Evolutionary conservation across 2,113 vertebrate genomes (phyloP).

Genomic region (Coryphaenoides rupestris): DNA sequence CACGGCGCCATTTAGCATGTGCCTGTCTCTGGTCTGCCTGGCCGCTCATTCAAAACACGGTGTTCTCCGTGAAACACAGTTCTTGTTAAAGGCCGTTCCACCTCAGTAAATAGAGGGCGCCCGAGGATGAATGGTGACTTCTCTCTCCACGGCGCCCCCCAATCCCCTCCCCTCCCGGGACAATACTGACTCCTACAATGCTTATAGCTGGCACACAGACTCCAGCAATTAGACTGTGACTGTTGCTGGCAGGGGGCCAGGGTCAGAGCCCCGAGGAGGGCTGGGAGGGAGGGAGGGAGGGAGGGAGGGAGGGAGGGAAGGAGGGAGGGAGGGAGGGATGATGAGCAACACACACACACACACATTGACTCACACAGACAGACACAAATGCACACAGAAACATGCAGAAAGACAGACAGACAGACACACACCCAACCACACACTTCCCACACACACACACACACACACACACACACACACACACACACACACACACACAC

Average conservation of each 20-base stretch:
- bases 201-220: conserved; percentile 69
- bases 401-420: too few species aligned
- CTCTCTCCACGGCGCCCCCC: conserved; percentile 46
- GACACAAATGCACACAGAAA: too few species aligned
- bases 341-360: conserved; percentile 3
- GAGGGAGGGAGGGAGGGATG: conserved; percentile 39
- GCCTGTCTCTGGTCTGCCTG: conserved; percentile 23
- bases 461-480: too few species aligned
- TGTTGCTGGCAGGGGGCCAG: conserved; percentile 69
- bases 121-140: conserved; percentile 59
- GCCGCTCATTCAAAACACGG: conserved; percentile 46
- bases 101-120: conserved; percentile 64
- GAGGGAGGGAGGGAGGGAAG: conserved; percentile 18
- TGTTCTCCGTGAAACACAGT: conserved; percentile 49
- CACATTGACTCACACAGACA: too few species aligned
- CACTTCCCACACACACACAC: too few species aligned
- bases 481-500: too few species aligned
- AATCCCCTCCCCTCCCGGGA: too few species aligned
- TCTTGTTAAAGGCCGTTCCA: conserved; percentile 56
- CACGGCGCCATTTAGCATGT: conserved; percentile 46
- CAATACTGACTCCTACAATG: conserved; percentile 70
- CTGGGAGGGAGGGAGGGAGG: conserved; percentile 5
- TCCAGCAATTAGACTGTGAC: conserved; percentile 75
- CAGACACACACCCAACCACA: too few species aligned
- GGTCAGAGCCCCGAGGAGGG: conserved; percentile 34